Evolutionary conservation across 2,113 vertebrate genomes (phyloP).

Genomic region (Morone saxatilis): DNA sequence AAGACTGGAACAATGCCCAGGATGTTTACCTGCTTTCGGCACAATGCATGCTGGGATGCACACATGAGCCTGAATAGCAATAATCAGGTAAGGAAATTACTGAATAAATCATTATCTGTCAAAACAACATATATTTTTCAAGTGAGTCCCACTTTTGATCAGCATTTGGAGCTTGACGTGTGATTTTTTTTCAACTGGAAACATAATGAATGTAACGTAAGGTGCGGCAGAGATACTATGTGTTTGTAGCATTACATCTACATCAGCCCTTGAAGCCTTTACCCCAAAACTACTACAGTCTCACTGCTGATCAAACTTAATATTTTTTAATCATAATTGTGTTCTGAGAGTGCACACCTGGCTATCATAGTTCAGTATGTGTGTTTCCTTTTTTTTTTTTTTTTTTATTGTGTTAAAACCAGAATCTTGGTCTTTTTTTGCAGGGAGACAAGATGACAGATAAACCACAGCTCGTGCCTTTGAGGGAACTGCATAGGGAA

Average conservation of each 20-base stretch:
- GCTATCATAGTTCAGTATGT: not conserved
- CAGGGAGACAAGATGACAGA: constrained; percentile 42
- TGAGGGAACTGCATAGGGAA: constrained; percentile 27
- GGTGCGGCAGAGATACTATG: not conserved
- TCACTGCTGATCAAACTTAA: not conserved
- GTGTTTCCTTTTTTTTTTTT: not conserved
- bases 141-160: not conserved
- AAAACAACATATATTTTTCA: not conserved
- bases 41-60: constrained; percentile 15
- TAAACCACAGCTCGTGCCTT: constrained; percentile 43
- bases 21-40: constrained; percentile 14
- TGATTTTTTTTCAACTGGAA: not conserved
- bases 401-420: not conserved
- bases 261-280: not conserved
- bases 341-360: not conserved
- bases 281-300: not conserved
- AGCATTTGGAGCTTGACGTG: not conserved
- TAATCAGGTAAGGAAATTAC: constrained; percentile 14
- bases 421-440: constrained; percentile 15
- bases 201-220: not conserved
- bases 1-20: constrained; percentile 17
- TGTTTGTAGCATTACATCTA: not conserved
- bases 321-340: not conserved
- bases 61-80: not conserved
- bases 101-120: not conserved